Evolutionary conservation across 2,797 vertebrate genomes (phyloP).

Genomic region (Coilia nasus): DNA sequence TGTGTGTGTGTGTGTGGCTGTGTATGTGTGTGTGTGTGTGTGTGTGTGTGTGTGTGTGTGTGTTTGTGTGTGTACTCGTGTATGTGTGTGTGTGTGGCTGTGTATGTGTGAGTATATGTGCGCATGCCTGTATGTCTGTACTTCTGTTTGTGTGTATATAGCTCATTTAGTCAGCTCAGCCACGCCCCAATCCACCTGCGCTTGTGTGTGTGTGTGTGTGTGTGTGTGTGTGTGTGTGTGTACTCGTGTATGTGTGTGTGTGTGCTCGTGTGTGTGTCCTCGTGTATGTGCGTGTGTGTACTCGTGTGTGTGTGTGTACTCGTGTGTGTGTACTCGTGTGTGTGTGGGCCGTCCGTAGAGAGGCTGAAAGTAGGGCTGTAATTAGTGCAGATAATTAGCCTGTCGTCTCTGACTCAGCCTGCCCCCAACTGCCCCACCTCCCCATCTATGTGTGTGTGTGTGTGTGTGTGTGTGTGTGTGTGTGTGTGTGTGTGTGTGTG

Average conservation of each 20-base stretch:
- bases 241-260: neutral
- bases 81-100: neutral
- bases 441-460: neutral
- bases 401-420: constrained; percentile 45
- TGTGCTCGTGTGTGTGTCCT: neutral
- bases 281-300: neutral
- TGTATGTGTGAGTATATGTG: neutral
- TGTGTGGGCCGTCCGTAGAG: constrained; percentile 41
- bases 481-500: constrained; percentile 19
- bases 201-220: neutral
- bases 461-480: constrained; percentile 48
- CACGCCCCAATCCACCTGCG: too few relatives aligned
- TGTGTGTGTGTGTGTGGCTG: neutral
- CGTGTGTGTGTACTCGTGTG: neutral
- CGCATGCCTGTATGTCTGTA: neutral
- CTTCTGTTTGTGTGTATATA: neutral
- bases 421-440: neutral
- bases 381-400: constrained; percentile 53
- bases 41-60: neutral
- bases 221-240: neutral
- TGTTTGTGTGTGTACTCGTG: neutral
- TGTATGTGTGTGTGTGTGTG: neutral
- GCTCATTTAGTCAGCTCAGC: too few relatives aligned
- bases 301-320: neutral
- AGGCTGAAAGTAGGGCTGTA: constrained; percentile 51